phyloP scores from a whole-genome alignment of 2,888 invertebrate species.

The Pyrochroa serraticornis region DNA sequence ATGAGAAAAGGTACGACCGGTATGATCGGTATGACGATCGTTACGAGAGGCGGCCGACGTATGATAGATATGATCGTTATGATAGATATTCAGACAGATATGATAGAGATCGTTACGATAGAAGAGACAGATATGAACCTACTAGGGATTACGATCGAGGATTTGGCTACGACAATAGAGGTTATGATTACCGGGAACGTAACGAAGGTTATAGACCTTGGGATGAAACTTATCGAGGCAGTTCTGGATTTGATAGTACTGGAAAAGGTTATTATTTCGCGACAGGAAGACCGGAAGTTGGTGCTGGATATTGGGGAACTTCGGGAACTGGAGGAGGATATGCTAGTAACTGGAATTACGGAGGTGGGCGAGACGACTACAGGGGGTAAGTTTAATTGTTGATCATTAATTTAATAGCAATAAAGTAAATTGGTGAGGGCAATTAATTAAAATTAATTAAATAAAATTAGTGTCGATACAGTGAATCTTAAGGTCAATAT shows the following conservation, averaged over 20 bases:
- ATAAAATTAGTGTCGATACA: too few relatives aligned
- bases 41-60: constrained; percentile 5
- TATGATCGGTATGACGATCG: constrained; percentile 20
- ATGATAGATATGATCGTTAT: constrained; percentile 18
- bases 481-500: too few relatives aligned
- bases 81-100: constrained; percentile 26
- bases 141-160: constrained; percentile 40
- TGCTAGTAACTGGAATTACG: constrained; percentile 44
- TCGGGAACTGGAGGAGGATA: constrained; percentile 44
- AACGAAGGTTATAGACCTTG: constrained; percentile 24
- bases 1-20: constrained; percentile 33
- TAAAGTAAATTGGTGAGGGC: constrained; percentile 6
- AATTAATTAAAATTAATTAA: too few relatives aligned
- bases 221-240: constrained; percentile 62
- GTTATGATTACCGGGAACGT: constrained; percentile 61
- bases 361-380: constrained; percentile 35
- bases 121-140: constrained; percentile 5
- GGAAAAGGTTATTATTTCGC: constrained; percentile 69
- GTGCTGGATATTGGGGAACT: constrained; percentile 42
- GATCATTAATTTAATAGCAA: not conserved
- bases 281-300: constrained; percentile 55
- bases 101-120: constrained; percentile 14
- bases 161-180: constrained; percentile 47
- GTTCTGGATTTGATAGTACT: constrained; percentile 66
- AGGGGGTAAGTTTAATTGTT: constrained; percentile 33